Conservation (phyloP, 2,113 vertebrate species). For the Anthoscopus minutus region DNA sequence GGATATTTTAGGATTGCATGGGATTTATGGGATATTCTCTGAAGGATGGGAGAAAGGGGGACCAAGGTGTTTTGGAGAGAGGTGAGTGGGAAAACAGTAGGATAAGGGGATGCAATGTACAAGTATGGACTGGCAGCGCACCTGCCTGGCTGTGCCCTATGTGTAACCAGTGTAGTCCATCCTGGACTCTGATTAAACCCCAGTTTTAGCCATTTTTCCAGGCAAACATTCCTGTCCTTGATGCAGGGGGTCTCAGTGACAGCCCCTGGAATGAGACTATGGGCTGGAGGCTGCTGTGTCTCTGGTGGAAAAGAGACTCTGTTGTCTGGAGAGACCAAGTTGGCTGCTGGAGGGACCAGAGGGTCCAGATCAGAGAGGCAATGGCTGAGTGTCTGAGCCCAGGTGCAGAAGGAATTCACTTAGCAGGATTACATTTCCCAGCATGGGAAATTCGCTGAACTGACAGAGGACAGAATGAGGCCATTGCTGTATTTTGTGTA, state of each 20-base stretch:
- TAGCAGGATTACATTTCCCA: neutral
- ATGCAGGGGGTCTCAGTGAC: neutral
- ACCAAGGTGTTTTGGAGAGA: neutral
- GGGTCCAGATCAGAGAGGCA: neutral
- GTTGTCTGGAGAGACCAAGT: neutral
- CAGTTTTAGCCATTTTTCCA: neutral
- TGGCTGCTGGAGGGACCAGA: neutral
- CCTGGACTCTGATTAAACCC: neutral
- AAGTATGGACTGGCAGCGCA: neutral
- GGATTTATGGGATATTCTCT: neutral
- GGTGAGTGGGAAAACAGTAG: neutral
- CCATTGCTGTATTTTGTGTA: fast-evolving
- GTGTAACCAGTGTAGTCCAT: neutral
- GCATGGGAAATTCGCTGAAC: neutral
- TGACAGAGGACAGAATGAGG: neutral
- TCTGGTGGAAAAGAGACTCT: neutral
- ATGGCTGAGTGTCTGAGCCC: neutral
- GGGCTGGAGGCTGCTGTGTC: fast-evolving
- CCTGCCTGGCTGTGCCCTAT: neutral
- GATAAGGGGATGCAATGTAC: neutral
- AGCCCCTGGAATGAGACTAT: neutral
- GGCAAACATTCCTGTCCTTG: neutral
- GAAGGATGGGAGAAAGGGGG: neutral
- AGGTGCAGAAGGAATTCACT: neutral
- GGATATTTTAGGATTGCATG: fast-evolving